Evolutionary conservation across 2,113 vertebrate genomes (phyloP).

Genomic region (Chaetorhynchus papuensis): DNA sequence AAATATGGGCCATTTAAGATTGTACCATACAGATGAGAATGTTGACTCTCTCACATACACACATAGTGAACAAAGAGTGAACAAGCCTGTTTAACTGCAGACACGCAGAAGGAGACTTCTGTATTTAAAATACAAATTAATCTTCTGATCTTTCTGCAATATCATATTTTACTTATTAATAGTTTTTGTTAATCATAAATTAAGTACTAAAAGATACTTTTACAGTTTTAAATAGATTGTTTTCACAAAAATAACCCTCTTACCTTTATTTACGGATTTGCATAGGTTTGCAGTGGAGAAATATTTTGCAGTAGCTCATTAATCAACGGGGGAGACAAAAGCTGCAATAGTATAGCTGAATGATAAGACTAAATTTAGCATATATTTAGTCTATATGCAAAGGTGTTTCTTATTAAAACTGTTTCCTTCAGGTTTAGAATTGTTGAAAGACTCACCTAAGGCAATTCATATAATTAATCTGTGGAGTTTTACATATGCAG

Average conservation of each 20-base stretch:
- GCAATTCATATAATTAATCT: background rate
- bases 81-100: background rate
- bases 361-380: background rate
- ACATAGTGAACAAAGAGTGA: background rate
- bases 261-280: conserved; percentile 47
- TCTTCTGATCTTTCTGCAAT: background rate
- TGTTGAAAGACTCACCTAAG: background rate
- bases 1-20: background rate
- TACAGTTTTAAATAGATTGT: conserved; percentile 43
- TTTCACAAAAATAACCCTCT: conserved; percentile 50
- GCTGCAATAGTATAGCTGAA: background rate
- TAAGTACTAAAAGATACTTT: conserved; percentile 42
- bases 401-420: background rate
- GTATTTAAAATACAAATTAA: background rate
- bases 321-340: background rate
- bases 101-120: background rate
- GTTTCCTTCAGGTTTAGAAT: background rate
- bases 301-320: conserved; percentile 18
- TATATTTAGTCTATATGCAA: background rate
- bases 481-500: background rate
- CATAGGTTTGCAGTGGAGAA: conserved; percentile 40
- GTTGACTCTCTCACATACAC: background rate
- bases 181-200: conserved; percentile 51
- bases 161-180: conserved; percentile 45
- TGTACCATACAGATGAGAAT: background rate